phyloP scores from a whole-genome alignment of 2,113 vertebrate species.

The Corythornis cristatus region DNA sequence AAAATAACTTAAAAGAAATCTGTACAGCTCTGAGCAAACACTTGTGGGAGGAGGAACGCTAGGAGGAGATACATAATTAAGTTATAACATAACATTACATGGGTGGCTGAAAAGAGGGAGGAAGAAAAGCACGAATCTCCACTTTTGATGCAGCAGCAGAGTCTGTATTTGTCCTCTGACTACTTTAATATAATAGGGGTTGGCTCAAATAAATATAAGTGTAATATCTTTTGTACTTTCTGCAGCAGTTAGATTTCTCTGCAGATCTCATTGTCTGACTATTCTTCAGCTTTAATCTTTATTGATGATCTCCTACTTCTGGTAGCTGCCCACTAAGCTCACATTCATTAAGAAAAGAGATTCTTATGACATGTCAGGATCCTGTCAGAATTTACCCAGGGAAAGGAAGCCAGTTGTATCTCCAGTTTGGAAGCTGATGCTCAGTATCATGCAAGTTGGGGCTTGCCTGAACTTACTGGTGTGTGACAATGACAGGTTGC shows the following conservation, averaged over 20 bases:
- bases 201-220: not conserved
- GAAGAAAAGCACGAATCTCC: not conserved
- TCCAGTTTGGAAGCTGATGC: not conserved
- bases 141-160: not conserved
- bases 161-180: not conserved
- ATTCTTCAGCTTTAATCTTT: not conserved
- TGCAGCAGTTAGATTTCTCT: not conserved
- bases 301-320: not conserved
- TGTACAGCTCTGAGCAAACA: not conserved
- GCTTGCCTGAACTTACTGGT: not conserved
- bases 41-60: not conserved
- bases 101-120: not conserved
- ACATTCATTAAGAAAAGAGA: not conserved
- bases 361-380: not conserved
- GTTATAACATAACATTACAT: not conserved
- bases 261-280: not conserved
- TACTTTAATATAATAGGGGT: not conserved
- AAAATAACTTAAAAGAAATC: not conserved
- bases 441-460: not conserved
- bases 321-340: not conserved
- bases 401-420: not conserved
- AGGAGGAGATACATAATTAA: not conserved
- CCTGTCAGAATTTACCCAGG: not conserved
- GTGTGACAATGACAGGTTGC: constrained; percentile 7
- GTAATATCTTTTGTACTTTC: not conserved